Evolutionary conservation across 2,797 vertebrate genomes (phyloP), one percentile per base, ranked within the genome.

Genomic region (Acanthurus leucopareius): DNA sequence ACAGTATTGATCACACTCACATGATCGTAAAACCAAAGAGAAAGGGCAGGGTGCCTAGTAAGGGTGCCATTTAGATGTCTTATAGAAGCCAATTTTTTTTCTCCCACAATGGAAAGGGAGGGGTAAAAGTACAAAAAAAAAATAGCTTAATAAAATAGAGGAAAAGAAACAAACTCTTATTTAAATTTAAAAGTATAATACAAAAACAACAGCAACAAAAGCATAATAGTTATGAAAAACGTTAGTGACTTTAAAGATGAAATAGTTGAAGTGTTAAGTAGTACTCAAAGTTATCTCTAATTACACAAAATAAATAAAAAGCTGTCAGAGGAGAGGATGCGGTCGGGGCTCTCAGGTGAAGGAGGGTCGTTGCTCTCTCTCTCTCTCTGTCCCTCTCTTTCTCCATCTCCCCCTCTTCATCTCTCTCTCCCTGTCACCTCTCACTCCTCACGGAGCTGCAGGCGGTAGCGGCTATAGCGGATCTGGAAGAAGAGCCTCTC

Each of bases 401-500:
- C 77, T 79, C 85, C 51, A 71, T 95, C 97, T 84, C 84, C 67
- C 84, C 51, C 66, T 83, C 77, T 88, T 83, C 64, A 57, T 77
- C 81, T 83, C 81, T 85, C 87, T 78, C 89, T 75, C 80, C 80
- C 87, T 79, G 45, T 80, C 88, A 88, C 84, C 88, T 71, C 86
- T 97, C 96, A 99, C 96, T 99, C 98, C 94, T 99, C 98, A 44
- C 97, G 97, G 86, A 99, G 96, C 96, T 99, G 97, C 94, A 99
- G 95, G 94, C 97, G 97, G 95, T 99, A 99, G 93, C 96, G 97
- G 94, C 97, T 97, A 93, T 99, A 97, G 91, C 98, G 98, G 90
- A 99, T 96, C 96, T 99, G 98, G 95, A 99, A 99, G 95, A 99
- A 99, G 92, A 99, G 96, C 95, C 96, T 97, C 96, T 99, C 97